These are phyloP conservation scores for Strix occidentalis DNA, from an alignment of 2,797 vertebrate genomes.

Conservation along the genomic window DNA sequence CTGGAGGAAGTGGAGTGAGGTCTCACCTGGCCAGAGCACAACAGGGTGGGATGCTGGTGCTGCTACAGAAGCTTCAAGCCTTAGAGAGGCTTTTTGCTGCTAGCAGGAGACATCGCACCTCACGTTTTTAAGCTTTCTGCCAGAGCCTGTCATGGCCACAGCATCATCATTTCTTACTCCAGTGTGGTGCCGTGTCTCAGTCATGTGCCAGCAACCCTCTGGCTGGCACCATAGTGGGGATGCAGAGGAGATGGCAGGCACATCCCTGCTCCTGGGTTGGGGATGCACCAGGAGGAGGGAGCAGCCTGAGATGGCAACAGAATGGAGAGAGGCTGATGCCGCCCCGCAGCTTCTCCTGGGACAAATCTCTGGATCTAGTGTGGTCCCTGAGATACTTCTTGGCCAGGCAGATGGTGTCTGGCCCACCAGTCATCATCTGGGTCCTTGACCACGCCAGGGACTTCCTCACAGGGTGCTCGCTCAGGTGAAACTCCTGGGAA, in stretches of 20 bases:
- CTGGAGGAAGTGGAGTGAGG: neutral
- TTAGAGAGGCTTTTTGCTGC: neutral
- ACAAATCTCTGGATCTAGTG: neutral
- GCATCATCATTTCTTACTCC: neutral
- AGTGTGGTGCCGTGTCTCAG: neutral
- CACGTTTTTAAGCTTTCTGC: neutral
- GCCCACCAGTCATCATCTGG: neutral
- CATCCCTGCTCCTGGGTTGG: rapidly evolving
- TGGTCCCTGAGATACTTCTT: neutral
- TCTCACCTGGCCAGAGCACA: neutral
- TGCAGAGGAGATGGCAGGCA: neutral
- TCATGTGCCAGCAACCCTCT: neutral
- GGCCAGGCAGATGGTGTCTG: neutral
- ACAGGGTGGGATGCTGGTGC: neutral
- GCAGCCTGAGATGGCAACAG: neutral
- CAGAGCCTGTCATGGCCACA: neutral
- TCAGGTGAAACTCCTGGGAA: neutral
- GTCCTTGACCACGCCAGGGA: neutral
- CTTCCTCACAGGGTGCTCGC: neutral
- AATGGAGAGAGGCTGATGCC: neutral
- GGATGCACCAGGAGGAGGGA: neutral
- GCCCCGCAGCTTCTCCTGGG: neutral
- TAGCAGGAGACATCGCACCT: neutral
- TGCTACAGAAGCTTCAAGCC: neutral
- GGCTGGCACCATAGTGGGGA: neutral